Evolutionary conservation across 23 tunicate genomes (phyloP).

Genomic region (Halocynthia roretzi): DNA sequence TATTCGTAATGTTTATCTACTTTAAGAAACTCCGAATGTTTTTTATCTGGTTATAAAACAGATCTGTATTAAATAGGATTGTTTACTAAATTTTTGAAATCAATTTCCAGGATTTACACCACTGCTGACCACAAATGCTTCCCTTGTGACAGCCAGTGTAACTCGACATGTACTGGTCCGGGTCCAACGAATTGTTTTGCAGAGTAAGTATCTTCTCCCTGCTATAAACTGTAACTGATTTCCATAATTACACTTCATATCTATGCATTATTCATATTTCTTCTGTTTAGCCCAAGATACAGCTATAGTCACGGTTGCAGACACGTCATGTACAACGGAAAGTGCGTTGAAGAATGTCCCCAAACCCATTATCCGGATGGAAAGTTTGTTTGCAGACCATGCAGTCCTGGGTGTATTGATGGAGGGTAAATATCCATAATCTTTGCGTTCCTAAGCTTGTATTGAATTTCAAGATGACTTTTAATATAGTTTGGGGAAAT

Average conservation of each 20-base stretch:
- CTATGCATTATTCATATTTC: not conserved
- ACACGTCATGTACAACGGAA: conserved; percentile 15
- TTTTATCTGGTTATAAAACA: not conserved
- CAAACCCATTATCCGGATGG: conserved; percentile 2
- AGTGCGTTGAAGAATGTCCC: conserved; percentile 46
- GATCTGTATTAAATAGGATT: not conserved
- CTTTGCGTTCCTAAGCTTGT: not conserved
- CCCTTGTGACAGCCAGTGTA: conserved; percentile 69
- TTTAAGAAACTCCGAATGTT: too few species aligned
- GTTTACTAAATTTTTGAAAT: not conserved
- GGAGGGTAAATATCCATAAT: not conserved
- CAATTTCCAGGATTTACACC: conserved; percentile 52
- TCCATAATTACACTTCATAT: not conserved
- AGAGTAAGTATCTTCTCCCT: conserved; percentile 23
- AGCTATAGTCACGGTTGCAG: conserved; percentile 25
- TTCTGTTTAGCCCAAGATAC: not conserved
- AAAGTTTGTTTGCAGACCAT: conserved; percentile 33
- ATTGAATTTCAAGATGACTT: too few species aligned
- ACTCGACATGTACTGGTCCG: conserved; percentile 51
- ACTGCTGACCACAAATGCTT: conserved; percentile 35
- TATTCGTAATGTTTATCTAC: too few species aligned
- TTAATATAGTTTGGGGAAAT: too few species aligned
- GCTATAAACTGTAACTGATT: not conserved
- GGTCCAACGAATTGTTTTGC: conserved; percentile 47
- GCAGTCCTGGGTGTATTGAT: conserved; percentile 39